Percentiles rank a stretch among this genome's conserved stretches.
Evolutionary conservation across 2,113 vertebrate genomes (phyloP).

Genomic region (Mobula birostris): DNA sequence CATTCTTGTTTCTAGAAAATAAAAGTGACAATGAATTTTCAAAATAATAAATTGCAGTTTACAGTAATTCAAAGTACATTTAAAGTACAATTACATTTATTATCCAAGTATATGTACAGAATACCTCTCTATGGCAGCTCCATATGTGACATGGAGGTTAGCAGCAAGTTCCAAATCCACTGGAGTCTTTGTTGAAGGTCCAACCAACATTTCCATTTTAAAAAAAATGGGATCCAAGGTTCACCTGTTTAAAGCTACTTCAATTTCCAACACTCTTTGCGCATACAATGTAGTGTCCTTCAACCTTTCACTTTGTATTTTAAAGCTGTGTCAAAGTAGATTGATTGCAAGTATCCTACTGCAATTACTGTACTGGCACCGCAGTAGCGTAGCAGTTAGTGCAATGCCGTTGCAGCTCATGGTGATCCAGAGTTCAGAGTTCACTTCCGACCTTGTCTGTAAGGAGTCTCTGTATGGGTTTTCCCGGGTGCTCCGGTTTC

Average conservation of each 20-base stretch:
- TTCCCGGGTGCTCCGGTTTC: too few relatives aligned
- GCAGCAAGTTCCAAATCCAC: background rate
- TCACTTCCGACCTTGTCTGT: background rate
- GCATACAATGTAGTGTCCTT: background rate
- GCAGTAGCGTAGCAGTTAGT: too few relatives aligned
- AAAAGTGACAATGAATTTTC: background rate
- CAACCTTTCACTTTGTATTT: background rate
- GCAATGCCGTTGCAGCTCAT: too few relatives aligned
- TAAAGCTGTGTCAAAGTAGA: background rate
- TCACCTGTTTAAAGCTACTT: background rate
- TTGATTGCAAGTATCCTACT: background rate
- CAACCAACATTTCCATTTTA: too few relatives aligned
- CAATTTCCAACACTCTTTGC: background rate
- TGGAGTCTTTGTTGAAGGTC: background rate
- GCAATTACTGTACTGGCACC: background rate
- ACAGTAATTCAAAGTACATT: background rate
- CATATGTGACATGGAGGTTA: background rate
- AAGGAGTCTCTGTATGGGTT: too few relatives aligned
- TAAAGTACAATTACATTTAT: too few relatives aligned
- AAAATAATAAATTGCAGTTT: background rate
- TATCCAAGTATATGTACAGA: too few relatives aligned
- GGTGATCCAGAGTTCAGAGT: too few relatives aligned
- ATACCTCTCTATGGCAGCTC: background rate
- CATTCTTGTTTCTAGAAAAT: background rate
- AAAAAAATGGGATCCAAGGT: background rate